These are phyloP conservation scores for Telmatochromis sp. DNA, from an alignment of 2,113 vertebrate genomes.

Conservation along the genomic window DNA sequence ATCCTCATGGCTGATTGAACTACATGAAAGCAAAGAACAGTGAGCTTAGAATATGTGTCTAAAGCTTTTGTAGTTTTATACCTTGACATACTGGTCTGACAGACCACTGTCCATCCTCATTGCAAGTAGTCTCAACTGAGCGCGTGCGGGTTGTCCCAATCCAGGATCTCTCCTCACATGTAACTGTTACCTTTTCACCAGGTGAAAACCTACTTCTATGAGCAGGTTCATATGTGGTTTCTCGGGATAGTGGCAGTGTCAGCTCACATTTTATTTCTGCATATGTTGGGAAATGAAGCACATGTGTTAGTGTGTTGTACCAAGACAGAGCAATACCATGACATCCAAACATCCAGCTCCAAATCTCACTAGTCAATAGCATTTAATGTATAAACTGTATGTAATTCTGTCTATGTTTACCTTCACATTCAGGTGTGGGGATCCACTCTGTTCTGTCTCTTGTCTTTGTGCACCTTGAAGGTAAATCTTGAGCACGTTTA, in stretches of 20 bases:
- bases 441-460: too few relatives aligned
- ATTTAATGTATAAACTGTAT: neutral
- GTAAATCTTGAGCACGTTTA: too few relatives aligned
- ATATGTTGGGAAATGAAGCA: neutral
- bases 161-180: neutral
- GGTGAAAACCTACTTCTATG: neutral
- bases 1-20: neutral
- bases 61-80: neutral
- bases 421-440: conserved; percentile 49
- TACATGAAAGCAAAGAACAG: neutral
- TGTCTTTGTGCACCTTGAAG: too few relatives aligned
- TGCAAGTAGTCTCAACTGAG: neutral
- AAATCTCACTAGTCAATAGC: neutral
- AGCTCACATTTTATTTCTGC: conserved; percentile 16
- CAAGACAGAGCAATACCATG: accelerated
- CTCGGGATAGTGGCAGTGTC: accelerated
- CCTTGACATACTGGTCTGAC: neutral
- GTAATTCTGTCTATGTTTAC: conserved; percentile 4
- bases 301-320: neutral
- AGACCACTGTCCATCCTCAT: neutral
- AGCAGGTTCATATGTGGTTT: neutral
- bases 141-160: accelerated
- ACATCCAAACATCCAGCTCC: neutral
- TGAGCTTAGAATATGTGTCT: neutral
- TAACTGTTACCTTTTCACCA: accelerated